Percentiles rank a stretch among this genome's conserved stretches.
phyloP scores from a whole-genome alignment of 2,888 invertebrate species.

The Stramonita haemastoma region DNA sequence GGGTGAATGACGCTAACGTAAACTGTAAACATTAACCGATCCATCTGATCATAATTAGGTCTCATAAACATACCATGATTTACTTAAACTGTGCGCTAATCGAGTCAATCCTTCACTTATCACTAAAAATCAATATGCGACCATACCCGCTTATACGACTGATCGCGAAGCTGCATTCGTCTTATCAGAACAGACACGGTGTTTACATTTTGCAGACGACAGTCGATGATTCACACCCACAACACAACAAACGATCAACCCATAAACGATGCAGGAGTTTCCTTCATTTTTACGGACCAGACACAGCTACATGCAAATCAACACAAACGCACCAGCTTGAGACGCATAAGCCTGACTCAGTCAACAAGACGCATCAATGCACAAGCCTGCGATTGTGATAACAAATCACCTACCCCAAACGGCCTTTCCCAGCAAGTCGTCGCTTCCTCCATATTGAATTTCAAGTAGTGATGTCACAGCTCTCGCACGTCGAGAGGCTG shows the following conservation, averaged over 20 bases:
- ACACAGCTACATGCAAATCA: neutral
- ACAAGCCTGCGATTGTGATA: neutral
- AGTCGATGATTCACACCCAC: constrained; percentile 4
- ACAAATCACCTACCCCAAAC: constrained; percentile 21
- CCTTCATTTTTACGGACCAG: neutral
- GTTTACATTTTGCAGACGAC: constrained; percentile 28
- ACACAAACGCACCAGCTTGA: neutral
- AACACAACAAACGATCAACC: neutral
- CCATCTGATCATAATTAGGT: constrained; percentile 20
- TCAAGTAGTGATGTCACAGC: constrained; percentile 48
- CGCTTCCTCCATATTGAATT: constrained; percentile 50
- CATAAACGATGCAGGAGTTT: neutral
- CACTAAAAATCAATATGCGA: neutral
- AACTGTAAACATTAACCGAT: neutral
- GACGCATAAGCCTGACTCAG: neutral
- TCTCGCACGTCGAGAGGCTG: constrained; percentile 28
- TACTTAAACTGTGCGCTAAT: neutral
- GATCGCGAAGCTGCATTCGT: neutral
- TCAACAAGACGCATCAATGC: neutral
- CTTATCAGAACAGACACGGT: neutral
- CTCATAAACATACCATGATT: neutral
- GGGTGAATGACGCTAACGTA: neutral
- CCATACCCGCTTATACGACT: neutral
- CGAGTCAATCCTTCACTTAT: neutral
- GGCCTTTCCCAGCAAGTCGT: neutral